Evolutionary conservation across 2,888 invertebrate species (phyloP), one percentile per base, ranked within the genome.

Genomic region (Heliconius hortense): DNA sequence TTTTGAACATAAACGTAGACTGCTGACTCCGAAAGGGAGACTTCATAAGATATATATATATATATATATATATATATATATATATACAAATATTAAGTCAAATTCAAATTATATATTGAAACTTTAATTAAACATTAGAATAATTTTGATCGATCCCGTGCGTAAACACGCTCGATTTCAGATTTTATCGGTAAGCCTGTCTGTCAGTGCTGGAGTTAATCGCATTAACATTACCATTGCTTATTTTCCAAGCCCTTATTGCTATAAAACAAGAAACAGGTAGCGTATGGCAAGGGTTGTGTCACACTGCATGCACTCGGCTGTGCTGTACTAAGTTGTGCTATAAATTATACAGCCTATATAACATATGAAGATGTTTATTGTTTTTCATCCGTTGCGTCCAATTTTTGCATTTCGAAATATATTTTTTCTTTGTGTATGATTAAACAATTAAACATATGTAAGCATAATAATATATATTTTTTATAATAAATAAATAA

Each of bases 221-320:
- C 74, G 76, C 64, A 76, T 76, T 76, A 76, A 48, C 39, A 60
- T 71, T 70, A 59, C 74, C 66, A 74, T 76, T 76, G 74, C 70
- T 76, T 71, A 74, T 76, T 76, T 76, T 76, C 74, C 74, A 76
- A 74, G 70, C 71, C 74, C 71, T 74, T 76, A 76, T 69, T 76
- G 76, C 76, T 68, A 72, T 76, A 74, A 76, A 76, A 76, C 73
- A 66, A 76, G 70, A 76, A 71, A 76, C 76, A 76, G 71, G 74
- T 76, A 60, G 66, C 67, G 39, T 70, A 11, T 31, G 60, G 62
- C 11, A 64, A 59, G 39, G 39, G 10, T 5, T 26, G 4, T 15
- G 21, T 21, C n/a, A 39, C 39, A 71, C n/a, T 70, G 18, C 26
- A 26, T 15, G 64, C 21, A 31, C 35, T 21, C 31, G 43, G 15